Base-by-base conservation (phyloP, 2,888 invertebrate species). In the Drosophila paranaensis region DNA sequence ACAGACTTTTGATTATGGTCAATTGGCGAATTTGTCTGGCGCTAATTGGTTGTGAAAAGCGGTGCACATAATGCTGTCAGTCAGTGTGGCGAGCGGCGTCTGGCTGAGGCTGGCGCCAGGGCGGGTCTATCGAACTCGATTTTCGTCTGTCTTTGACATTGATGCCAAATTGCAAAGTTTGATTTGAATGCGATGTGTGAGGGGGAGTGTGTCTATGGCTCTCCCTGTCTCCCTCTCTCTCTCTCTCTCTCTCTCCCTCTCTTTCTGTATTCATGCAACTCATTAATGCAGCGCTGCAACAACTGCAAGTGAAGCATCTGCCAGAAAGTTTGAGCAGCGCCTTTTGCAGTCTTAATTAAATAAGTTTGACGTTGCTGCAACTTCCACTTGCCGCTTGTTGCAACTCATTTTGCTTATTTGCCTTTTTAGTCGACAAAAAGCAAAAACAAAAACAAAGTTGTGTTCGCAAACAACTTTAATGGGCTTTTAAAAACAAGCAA, bases 341-440 rank as follows among this genome's bases (percentile, higher is more conserved):
- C 81, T 81, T 77, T 82, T 80, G 65, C 72, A 66, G 74, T 80
- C 77, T 90, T 87, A 90, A 87, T 87, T 87, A 90, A 87, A 87
- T 90, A 87, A 87, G 86, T 87, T 87, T 75, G 53, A 16, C 48
- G 48, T 65, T 54, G 61, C 43, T 67, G 77, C 70, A 70, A 79
- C 70, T 77, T 63, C 66, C 53, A 58, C 60, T 71, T 71, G 68
- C 67, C 39, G 62, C 61, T 37, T 46, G 45, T 68, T 77, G 78
- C 71, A 65, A 65, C 67, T 80, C 77, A 65, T 73, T 72, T 61
- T 45, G 61, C 62, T 69, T 79, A 82, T 81, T 81, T 82, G 80
- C 80, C 62, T 66, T 70, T 68, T 58, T 39, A 75, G 74, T 77
- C 70, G 60, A 62, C 20, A 13, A 30, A 13, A 40, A 13, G 30